Evolutionary conservation across 2,113 vertebrate species (phyloP), one percentile per base, ranked within the genome.

Genomic region (Tachysurus vachellii): DNA sequence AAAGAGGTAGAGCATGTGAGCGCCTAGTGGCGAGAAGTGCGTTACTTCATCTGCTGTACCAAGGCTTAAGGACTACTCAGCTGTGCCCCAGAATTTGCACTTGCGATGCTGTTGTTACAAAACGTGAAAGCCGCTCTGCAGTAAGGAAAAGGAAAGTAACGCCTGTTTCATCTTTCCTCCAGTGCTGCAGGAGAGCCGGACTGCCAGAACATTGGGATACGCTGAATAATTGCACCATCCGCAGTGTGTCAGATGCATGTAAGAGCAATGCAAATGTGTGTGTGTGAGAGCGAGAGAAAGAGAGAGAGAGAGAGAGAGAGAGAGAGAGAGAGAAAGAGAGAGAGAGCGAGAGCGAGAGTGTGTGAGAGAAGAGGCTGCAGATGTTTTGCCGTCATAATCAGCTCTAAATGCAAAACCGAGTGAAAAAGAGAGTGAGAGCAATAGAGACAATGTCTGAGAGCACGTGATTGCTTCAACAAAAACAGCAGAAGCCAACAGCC

Each of bases 381-480:
- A 85, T 75, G 80, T 28, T 28, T 42, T 80, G 50, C 64, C 28
- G 64, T 36, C 28, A 79, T 80, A 75, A 85, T 89, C 86, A 66
- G 83, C 80, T 85, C 87, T 77, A 73, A 81, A 88, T 71, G 56
- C 44, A 50, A 47, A 81, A 31, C n/a, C 7, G 56, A 82, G 71
- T 66, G 82, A 54, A 47, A 68, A 82, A 84, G 82, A 53, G 83
- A 80, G 23, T 13, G 54, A 23, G 53, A 70, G 61, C 59, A 75
- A 50, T 23, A 62, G 76, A 73, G 31, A 56, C 50, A 75, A 16
- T 31, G 68, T 54, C 23, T 2, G 26, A 53, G 31, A 71, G 71
- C 83, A 84, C 6, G 82, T 88, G 85, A 86, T 59, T 75, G 70
- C 64, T 87, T 85, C 70, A 71, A 57, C 85, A 79, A 62, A 85